Evolutionary conservation across 1,140 invertebrate species (phyloP), one percentile per base, ranked within the genome.

Genomic region (Trigoniulus corallinus): DNA sequence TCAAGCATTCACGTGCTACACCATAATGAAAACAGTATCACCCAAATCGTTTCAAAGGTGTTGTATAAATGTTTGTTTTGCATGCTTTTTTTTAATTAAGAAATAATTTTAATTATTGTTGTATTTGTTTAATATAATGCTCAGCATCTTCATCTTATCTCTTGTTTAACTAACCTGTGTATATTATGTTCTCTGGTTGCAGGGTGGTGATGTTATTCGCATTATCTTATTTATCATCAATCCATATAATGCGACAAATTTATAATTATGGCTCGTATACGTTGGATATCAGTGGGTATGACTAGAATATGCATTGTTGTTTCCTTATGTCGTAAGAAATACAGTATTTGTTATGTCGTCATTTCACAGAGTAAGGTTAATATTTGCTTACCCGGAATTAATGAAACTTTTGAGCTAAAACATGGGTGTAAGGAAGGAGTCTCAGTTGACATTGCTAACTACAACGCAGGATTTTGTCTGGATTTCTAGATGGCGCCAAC

Each of bases 271-370:
- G 80, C 50, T 81, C 82, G 40, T 91, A 87, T 63, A 79, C 79
- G n/a, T 66, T 95, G 50, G 91, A 96, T 66, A 84, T 96, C 55
- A 93, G 88, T 60, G 87, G 87, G 84, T 72, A 59, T 61, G 42
- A 7, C 29, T 7, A 34, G 15, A n/a, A 39, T 13, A 39, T 12
- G 37, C 53, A 49, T 27, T 49, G 41, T 49, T 40, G 26, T 48
- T 41, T 45, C 26, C 7, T 22, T 40, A 26, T 47, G 26, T 48
- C 34, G 7, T 40, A 46, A 49, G 24, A 10, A 29, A 23, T 24
- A 52, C 26, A 20, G 7, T 21, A 42, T n/a, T 45, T 13, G 18
- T 13, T 39, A 39, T 18, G 37, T 13, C 12, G 37, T 12, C 37
- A 39, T 13, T 39, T 18, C 37, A 12, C 12, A 39, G 18, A 39